Base-by-base conservation (phyloP, 2,113 vertebrate species). In the Lucifuga dentata region DNA sequence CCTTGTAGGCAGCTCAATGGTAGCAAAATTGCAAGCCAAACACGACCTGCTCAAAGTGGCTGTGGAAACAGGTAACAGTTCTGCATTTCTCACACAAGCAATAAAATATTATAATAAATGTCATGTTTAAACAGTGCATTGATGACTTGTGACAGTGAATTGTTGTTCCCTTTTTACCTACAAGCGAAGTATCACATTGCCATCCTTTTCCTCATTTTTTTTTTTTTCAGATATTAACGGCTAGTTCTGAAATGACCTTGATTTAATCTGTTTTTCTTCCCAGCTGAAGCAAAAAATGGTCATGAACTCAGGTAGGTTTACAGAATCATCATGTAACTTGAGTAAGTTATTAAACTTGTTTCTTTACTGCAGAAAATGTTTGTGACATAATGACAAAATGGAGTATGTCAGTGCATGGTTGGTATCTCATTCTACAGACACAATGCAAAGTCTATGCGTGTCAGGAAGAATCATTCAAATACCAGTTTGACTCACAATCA, bases 41-140 rank as follows among this genome's bases (percentile, higher is more conserved):
- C 93, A 94, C 1, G 93, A 95, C 49, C 79, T 93, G 55, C 93
- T 97, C 1, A 93, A 95, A 88, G 92, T 93, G 51, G 95, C 95
- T 33, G 91, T 96, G 21, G 92, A 93, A 33, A 95, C 93, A 95
- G 94, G 96, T 96, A 80, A 57, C 38, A 49, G 53, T 75, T 78
- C 56, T 87, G 57, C 50, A 52, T 78, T 78, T 76, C 5, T 60
- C 33, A 52, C 2, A 3, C 0, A 16, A 11, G 5, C 26, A 44
- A 15, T n/a, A n/a, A n/a, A 23, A 48, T 16, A 23, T 3, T 8
- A 20, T 35, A 48, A 20, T 5, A 19, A 61, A 8, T 53, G n/a
- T 36, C 10, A 13, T n/a, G 6, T 35, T 3, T 32, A 11, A 2
- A 24, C 3, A 24, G 0, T 16, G 2, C 20, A n/a, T 6, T 68